phyloP scores from a whole-genome alignment of 1,140 invertebrate genomes.

The Pemphigus obesinymphae region DNA sequence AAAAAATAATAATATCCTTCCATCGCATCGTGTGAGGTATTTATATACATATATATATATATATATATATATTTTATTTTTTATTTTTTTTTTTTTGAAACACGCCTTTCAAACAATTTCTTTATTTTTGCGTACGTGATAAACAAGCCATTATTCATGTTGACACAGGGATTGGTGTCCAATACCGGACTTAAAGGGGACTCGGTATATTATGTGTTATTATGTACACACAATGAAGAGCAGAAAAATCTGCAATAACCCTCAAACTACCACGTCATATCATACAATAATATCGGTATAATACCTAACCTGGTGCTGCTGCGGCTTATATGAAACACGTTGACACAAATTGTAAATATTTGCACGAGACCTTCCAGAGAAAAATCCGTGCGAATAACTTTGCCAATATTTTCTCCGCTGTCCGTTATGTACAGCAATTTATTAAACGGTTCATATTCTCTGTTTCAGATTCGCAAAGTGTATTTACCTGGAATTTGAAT shows the following conservation, averaged over 20 bases:
- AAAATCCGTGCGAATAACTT: neutral
- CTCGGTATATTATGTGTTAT: neutral
- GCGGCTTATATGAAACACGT: neutral
- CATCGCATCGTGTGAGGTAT: conserved; percentile 35
- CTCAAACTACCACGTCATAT: neutral
- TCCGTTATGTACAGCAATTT: too few species aligned
- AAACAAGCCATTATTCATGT: conserved; percentile 9
- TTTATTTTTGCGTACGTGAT: conserved; percentile 27
- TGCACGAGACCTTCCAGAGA: neutral
- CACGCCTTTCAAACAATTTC: conserved; percentile 3
- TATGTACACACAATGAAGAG: neutral
- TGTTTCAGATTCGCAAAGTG: too few species aligned
- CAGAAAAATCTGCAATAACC: neutral
- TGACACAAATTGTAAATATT: neutral
- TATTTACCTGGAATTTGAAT: too few species aligned
- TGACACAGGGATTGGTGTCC: conserved; percentile 8
- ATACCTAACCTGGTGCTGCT: too few species aligned
- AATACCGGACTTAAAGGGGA: neutral
- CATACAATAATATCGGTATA: neutral
- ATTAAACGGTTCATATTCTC: too few species aligned
- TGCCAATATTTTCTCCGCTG: too few species aligned
- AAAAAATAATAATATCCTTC: too few species aligned
- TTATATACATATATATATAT: too few species aligned
- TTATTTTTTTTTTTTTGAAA: conserved; percentile 21
- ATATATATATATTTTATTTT: too few species aligned